These are phyloP conservation scores for Ophion slaviceki DNA, from an alignment of 2,888 invertebrate species.

Conservation along the genomic window DNA sequence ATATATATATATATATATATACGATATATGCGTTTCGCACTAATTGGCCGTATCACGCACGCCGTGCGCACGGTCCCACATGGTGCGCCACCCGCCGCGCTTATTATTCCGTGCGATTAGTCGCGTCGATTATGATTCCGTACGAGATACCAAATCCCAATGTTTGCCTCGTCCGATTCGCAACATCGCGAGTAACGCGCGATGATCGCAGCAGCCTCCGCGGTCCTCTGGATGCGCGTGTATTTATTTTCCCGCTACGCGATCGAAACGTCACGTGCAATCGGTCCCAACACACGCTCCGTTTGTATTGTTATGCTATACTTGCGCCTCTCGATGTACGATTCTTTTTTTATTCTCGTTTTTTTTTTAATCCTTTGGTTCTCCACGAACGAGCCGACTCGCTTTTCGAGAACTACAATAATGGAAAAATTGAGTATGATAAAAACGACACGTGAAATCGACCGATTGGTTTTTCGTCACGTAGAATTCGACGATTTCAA, in stretches of 20 bases:
- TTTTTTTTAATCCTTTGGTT: background rate
- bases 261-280: slow-evolving; percentile 29
- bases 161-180: slow-evolving; percentile 18
- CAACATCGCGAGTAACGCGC: slow-evolving; percentile 19
- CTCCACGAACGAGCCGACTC: background rate
- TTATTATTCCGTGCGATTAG: slow-evolving; percentile 65
- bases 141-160: slow-evolving; percentile 30
- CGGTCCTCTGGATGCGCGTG: background rate
- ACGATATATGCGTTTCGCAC: slow-evolving; percentile 33
- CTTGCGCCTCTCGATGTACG: no score
- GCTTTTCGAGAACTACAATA: background rate
- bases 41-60: slow-evolving; percentile 59
- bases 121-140: slow-evolving; percentile 61
- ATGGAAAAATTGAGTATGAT: background rate
- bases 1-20: no score
- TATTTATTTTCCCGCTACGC: background rate
- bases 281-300: background rate
- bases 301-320: slow-evolving; percentile 6
- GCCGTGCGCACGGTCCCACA: slow-evolving; percentile 48
- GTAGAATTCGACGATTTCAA: no score
- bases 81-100: slow-evolving; percentile 45
- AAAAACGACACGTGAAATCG: background rate
- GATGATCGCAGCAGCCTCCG: background rate
- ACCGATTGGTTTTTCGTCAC: background rate
- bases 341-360: background rate